Base-by-base conservation (phyloP, 1,140 invertebrate species). In the Olivierus martensii region DNA sequence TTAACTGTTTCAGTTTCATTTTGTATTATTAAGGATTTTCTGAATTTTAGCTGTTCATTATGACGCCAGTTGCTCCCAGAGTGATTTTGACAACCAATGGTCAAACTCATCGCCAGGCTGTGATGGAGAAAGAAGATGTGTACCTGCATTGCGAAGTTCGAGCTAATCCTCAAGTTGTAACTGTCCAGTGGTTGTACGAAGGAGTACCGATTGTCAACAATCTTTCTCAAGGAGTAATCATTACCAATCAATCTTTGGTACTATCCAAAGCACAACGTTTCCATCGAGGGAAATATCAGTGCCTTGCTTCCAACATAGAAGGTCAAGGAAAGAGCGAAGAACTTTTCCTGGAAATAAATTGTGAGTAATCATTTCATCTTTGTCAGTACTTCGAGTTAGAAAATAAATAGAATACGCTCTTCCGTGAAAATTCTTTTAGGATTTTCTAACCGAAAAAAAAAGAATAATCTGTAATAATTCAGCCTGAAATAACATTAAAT, bases 281-380 rank as follows among this genome's bases (percentile, higher is more conserved):
- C 9, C 61, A 65, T 17, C 49, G 57, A 2, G 67, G 67, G 3
- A 51, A 51, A 6, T 92, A 91, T 69, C 86, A 85, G 1, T 93
- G 89, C 65, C 82, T 87, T 3, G 89, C 86, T 0, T 84, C 81
- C 68, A 93, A 92, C 66, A 79, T 79, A 0, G 87, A 91, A 69
- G 89, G 89, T 2, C 83, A 88, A 60, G 86, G 87, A 6, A 82
- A 85, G 55, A 90, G 87, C 69, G 76, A 78, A 41, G 75, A 82
- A 1, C 86, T 91, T 64, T 75, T 80, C 51, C 72, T 92, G 42
- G 84, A 90, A 68, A 85, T 93, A 49, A 77, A 88, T 69, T 90
- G 87, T 90, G 76, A 84, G 84, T 83, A 66, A 14, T 28, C 28
- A 28, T 28, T 28, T 28, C 28, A 28, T 28, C 28, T 22, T 35